Evolutionary conservation across 2,888 invertebrate genomes (phyloP), one percentile per base, ranked within the genome.

Genomic region (Polydrusus tereticollis): DNA sequence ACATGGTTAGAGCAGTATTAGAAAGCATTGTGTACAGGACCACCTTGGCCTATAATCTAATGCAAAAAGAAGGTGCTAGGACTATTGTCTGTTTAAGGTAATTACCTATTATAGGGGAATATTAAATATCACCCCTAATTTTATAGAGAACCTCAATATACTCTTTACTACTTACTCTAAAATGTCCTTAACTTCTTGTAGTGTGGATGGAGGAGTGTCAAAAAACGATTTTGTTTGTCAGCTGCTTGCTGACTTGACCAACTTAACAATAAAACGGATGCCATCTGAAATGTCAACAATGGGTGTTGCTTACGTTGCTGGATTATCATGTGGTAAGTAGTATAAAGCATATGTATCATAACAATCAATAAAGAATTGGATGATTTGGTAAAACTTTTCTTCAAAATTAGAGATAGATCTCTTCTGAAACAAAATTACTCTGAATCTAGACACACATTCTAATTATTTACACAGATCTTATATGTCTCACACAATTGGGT

Each of bases 131-230:
- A n/a, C n/a, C n/a, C n/a, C n/a, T n/a, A n/a, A n/a, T n/a, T n/a
- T n/a, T n/a, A n/a, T n/a, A n/a, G n/a, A n/a, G n/a, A n/a, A n/a
- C n/a, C n/a, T n/a, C n/a, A n/a, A 29, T 5, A 29, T 5, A 29
- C 4, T 29, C 29, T 7, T 29, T 29, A 7, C 29, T 29, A 5
- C 5, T 29, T 7, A 29, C 29, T 29, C 29, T 29, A 29, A 5
- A 5, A 5, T 29, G 7, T 29, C 4, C 59, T 33, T 23, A 23
- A 41, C 64, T 33, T 55, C 55, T 87, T 87, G 6, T 85, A 97
- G 98, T 81, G 90, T 96, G 72, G 96, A 98, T 85, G 98, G 98
- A 1, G 98, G 98, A n/a, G 97, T 98, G n/a, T 93, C 97, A 0
- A 91, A 91, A 75, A 98, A 97, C 84, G 92, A 97, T 85, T 98